A percentile compares a stretch with the other conserved stretches of the same genome.
Evolutionary conservation across 2,797 vertebrate genomes (phyloP).

Genomic region (Neostethus bicornis): DNA sequence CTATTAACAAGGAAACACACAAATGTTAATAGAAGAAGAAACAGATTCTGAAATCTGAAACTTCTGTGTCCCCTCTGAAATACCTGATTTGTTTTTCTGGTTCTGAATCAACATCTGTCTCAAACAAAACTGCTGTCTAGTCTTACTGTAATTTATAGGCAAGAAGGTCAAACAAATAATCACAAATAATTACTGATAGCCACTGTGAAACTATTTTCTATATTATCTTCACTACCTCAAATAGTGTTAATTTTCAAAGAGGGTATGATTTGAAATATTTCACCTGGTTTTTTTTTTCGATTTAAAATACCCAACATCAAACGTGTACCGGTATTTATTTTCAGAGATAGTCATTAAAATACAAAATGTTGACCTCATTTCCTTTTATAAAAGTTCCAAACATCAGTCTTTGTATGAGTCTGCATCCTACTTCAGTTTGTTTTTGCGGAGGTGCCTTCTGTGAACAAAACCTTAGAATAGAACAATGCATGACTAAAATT

Average conservation of each 20-base stretch:
- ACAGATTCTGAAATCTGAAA: neutral
- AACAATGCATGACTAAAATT: conserved; percentile 62
- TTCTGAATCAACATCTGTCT: neutral
- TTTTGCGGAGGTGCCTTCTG: conserved; percentile 17
- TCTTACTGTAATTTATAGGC: too few relatives aligned
- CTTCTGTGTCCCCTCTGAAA: neutral
- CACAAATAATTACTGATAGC: too few relatives aligned
- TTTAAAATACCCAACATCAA: too few relatives aligned
- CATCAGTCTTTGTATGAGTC: conserved; percentile 14
- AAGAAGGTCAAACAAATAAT: too few relatives aligned
- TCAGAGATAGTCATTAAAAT: too few relatives aligned
- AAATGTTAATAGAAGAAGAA: neutral
- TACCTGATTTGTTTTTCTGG: neutral
- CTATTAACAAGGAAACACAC: too few relatives aligned
- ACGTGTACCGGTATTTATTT: too few relatives aligned
- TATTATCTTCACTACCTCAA: too few relatives aligned
- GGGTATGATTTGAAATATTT: too few relatives aligned
- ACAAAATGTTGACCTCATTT: neutral
- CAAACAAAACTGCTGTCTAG: neutral
- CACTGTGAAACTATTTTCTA: too few relatives aligned
- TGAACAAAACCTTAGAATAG: conserved; percentile 58
- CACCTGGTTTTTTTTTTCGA: too few relatives aligned
- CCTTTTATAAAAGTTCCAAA: conserved; percentile 17
- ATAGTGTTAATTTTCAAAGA: too few relatives aligned
- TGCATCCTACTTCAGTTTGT: neutral